Evolutionary conservation across 2,888 invertebrate species (phyloP).

Genomic region (Drosophila dives): DNA sequence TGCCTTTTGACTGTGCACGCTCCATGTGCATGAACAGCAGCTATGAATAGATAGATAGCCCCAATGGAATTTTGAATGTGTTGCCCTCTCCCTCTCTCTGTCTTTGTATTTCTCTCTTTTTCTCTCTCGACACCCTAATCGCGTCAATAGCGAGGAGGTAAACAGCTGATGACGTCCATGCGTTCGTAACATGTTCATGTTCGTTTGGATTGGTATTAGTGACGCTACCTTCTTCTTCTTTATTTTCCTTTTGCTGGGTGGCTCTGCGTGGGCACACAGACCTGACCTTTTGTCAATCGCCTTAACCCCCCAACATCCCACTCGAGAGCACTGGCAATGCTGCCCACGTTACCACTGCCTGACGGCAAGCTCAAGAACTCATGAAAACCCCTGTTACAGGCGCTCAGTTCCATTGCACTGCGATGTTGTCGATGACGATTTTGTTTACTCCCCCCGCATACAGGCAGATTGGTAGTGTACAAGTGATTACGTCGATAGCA

Average conservation of each 20-base stretch:
- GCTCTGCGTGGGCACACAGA: constrained; percentile 54
- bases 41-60: constrained; percentile 78
- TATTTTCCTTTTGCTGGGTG: constrained; percentile 2
- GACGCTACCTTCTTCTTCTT: constrained; percentile 17
- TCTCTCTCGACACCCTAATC: constrained; percentile 12
- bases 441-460: constrained; percentile 6
- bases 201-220: constrained; percentile 13
- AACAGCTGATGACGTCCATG: constrained; percentile 78
- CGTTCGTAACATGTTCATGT: constrained; percentile 66
- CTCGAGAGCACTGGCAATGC: constrained; percentile 6
- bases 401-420: constrained; percentile 55
- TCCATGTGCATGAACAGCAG: constrained; percentile 69
- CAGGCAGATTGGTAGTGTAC: constrained; percentile 26
- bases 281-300: constrained; percentile 62
- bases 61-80: constrained; percentile 62
- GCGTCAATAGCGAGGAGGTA: constrained; percentile 29
- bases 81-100: constrained; percentile 11
- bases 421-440: constrained; percentile 10
- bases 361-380: constrained; percentile 20
- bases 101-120: constrained; percentile 1
- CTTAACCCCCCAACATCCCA: not conserved
- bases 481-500: constrained; percentile 77
- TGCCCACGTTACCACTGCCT: constrained; percentile 65
- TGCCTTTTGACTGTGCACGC: constrained; percentile 63
- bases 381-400: not conserved